These are phyloP conservation scores for Siphamia tubifer DNA, from an alignment of 2,113 vertebrate species.

Conservation along the genomic window DNA sequence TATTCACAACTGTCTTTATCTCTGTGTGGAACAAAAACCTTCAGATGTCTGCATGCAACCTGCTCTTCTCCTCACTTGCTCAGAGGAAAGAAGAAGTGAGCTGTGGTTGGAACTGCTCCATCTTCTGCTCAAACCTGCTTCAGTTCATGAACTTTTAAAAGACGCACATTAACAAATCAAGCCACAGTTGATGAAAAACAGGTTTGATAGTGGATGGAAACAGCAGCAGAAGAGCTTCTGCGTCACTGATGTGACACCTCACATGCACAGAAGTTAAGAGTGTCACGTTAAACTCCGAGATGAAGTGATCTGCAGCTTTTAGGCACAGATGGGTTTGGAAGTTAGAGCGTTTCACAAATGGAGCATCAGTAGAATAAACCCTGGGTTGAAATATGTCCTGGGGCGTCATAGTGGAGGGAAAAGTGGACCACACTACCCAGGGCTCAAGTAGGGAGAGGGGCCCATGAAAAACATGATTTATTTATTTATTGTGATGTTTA, in stretches of 20 bases:
- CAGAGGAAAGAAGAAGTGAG: constrained; percentile 25
- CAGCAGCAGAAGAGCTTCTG: constrained; percentile 30
- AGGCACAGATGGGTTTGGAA: not conserved
- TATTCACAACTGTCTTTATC: not conserved
- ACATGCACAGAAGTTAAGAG: not conserved
- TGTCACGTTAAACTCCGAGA: not conserved
- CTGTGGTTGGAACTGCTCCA: constrained; percentile 53
- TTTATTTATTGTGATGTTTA: too few relatives aligned
- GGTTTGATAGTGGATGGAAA: constrained; percentile 36
- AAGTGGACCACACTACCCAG: too few relatives aligned
- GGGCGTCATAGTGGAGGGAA: too few relatives aligned
- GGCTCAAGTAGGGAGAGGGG: too few relatives aligned
- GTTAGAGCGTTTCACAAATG: too few relatives aligned
- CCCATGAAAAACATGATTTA: too few relatives aligned
- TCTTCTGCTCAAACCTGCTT: constrained; percentile 6
- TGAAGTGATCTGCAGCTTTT: not conserved
- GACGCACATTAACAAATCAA: constrained; percentile 37
- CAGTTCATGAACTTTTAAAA: constrained; percentile 49
- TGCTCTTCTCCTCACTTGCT: constrained; percentile 14
- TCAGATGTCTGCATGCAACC: not conserved
- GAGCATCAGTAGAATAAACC: too few relatives aligned
- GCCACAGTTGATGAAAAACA: constrained; percentile 24
- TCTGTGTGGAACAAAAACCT: not conserved
- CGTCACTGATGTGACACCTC: constrained; percentile 18
- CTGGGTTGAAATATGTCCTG: too few relatives aligned